Percentiles rank a stretch among this genome's conserved stretches.
These are phyloP conservation scores for Fissipunctia ypsillon DNA, from an alignment of 2,888 invertebrate genomes.

Conservation along the genomic window DNA sequence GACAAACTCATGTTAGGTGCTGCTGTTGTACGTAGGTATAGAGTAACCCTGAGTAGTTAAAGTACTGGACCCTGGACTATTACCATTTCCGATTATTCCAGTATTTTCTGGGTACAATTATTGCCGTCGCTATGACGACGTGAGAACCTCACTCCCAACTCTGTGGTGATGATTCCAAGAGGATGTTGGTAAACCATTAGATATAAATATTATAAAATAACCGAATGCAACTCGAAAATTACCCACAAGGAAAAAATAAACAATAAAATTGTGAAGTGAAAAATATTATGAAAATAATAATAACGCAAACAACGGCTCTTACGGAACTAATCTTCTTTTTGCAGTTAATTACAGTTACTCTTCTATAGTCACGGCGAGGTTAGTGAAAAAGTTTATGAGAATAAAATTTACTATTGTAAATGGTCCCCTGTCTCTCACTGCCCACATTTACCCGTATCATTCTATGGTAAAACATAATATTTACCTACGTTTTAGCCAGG, in stretches of 20 bases:
- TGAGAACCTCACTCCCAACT: not conserved
- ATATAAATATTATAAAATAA: not conserved
- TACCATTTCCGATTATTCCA: not conserved
- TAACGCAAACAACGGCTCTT: not conserved
- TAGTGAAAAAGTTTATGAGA: not conserved
- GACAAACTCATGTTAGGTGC: not conserved
- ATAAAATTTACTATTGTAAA: not conserved
- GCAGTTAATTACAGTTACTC: not conserved
- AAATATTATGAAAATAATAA: slow-evolving; percentile 10
- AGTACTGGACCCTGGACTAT: not conserved
- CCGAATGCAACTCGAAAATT: not conserved
- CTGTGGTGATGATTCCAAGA: not conserved
- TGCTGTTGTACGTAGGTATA: not conserved
- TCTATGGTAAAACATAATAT: not conserved
- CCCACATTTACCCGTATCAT: not conserved
- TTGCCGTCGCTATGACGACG: not conserved
- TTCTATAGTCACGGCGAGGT: not conserved
- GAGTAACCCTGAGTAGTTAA: no score
- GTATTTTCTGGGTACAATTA: not conserved
- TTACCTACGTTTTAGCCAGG: not conserved
- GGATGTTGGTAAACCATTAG: not conserved
- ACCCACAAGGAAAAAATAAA: not conserved
- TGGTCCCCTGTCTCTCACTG: not conserved
- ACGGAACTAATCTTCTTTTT: slow-evolving; percentile 21
- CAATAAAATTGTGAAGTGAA: no score